Percentiles rank a stretch among this genome's conserved stretches.
Conservation (phyloP, 2,888 invertebrate genomes). For the Junonia oenone region DNA sequence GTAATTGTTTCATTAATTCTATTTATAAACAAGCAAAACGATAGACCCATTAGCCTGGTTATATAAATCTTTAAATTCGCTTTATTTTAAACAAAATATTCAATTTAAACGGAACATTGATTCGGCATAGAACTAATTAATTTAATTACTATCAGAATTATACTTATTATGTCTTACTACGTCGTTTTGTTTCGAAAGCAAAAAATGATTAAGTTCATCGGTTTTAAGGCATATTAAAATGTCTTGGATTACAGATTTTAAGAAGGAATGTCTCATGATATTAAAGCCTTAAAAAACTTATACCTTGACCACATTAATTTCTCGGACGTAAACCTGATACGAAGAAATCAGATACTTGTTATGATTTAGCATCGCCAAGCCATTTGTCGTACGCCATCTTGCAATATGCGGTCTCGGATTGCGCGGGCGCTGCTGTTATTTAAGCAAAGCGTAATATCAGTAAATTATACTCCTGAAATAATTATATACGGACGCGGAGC, state of each 20-base stretch:
- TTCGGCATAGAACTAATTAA: too few species aligned
- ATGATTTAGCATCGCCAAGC: slow-evolving; percentile 48
- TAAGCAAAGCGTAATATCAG: slow-evolving; percentile 57
- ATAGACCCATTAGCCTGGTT: too few species aligned
- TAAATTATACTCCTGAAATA: slow-evolving; percentile 63
- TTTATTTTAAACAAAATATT: too few species aligned
- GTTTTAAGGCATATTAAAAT: neutral
- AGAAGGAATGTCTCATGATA: neutral
- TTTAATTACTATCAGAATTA: too few species aligned
- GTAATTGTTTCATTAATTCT: slow-evolving; percentile 13
- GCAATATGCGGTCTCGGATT: slow-evolving; percentile 49
- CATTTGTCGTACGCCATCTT: slow-evolving; percentile 64
- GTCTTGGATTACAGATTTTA: neutral
- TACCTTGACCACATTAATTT: slow-evolving; percentile 15
- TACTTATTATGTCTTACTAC: too few species aligned
- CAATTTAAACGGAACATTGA: too few species aligned
- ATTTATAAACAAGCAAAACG: neutral
- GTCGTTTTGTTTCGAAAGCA: too few species aligned
- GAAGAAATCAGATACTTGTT: slow-evolving; percentile 62
- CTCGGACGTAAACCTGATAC: slow-evolving; percentile 53
- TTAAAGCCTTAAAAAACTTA: neutral
- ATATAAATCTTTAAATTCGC: too few species aligned
- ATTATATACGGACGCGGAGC: slow-evolving; percentile 48
- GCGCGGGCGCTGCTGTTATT: slow-evolving; percentile 67
- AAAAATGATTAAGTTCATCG: too few species aligned